Conservation (phyloP, 1,140 invertebrate species). For the Helicoverpa armigera region DNA sequence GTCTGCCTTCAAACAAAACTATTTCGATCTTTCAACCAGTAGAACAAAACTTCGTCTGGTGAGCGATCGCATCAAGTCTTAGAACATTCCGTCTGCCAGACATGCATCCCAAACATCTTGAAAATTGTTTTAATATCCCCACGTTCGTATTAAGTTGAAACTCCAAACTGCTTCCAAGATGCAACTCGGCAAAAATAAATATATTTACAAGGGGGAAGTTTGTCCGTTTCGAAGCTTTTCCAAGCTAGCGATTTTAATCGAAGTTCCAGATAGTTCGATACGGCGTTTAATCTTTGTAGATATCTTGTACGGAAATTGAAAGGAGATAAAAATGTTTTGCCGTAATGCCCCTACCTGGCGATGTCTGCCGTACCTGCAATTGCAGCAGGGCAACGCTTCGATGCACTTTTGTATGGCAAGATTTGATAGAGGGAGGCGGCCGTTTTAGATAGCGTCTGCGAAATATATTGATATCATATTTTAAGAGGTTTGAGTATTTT, state of each 20-base stretch:
- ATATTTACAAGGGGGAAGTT: constrained; percentile 46
- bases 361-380: constrained; percentile 16
- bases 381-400: not conserved
- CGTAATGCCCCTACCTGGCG: not conserved
- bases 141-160: constrained; percentile 25
- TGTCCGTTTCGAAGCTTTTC: constrained; percentile 16
- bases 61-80: not conserved
- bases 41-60: constrained; percentile 10
- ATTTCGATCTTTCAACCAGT: not conserved
- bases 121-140: constrained; percentile 40
- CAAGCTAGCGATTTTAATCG: constrained; percentile 48
- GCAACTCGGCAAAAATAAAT: constrained; percentile 44
- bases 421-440: constrained; percentile 11
- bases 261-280: constrained; percentile 46
- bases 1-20: constrained; percentile 4
- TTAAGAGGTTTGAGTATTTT: not conserved
- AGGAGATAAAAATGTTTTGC: constrained; percentile 51
- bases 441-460: not conserved
- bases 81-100: not conserved
- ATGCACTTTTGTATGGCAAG: constrained; percentile 27
- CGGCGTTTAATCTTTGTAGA: constrained; percentile 47
- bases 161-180: constrained; percentile 19
- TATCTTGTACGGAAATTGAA: constrained; percentile 49
- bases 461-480: not conserved
- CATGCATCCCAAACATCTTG: constrained; percentile 14